phyloP scores from a whole-genome alignment of 1,140 invertebrate genomes.

The Drosophila bocqueti region DNA sequence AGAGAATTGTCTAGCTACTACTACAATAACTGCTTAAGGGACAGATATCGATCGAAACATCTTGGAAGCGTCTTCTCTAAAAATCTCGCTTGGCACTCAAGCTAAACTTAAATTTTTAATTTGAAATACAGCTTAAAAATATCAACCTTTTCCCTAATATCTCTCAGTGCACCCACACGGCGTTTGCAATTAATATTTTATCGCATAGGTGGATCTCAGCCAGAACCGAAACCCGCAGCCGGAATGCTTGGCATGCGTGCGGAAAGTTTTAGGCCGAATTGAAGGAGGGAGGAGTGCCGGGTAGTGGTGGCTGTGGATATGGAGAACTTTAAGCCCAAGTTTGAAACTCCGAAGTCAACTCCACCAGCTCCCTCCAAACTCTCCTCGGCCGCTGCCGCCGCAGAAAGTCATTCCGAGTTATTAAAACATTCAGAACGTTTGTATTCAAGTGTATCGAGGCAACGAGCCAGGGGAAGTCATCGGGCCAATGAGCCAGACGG shows the following conservation, averaged over 20 bases:
- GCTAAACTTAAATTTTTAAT: no score
- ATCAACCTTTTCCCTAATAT: background rate
- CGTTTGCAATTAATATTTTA: conserved; percentile 83
- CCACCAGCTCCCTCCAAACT: conserved; percentile 5
- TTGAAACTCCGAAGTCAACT: conserved; percentile 37
- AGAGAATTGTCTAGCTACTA: no score
- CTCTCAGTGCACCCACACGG: conserved; percentile 41
- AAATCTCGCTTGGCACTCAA: no score
- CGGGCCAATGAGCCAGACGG: conserved; percentile 8
- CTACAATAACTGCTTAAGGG: no score
- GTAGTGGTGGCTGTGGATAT: background rate
- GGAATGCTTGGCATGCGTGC: conserved; percentile 60
- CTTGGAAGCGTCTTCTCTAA: no score
- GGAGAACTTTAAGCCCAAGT: conserved; percentile 56
- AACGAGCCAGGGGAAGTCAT: conserved; percentile 17
- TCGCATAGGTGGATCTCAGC: conserved; percentile 54
- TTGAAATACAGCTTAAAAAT: background rate
- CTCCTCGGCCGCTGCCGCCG: conserved; percentile 35
- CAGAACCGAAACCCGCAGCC: conserved; percentile 21
- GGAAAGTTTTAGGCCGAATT: conserved; percentile 65
- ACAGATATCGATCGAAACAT: no score
- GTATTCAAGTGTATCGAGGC: conserved; percentile 67
- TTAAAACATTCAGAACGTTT: conserved; percentile 84
- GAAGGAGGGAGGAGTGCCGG: no score
- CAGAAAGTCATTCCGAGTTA: conserved; percentile 83